Percentiles rank a stretch among this genome's conserved stretches.
Evolutionary conservation across 2,797 vertebrate genomes (phyloP).

Genomic region (Cirrhinus molitorella): DNA sequence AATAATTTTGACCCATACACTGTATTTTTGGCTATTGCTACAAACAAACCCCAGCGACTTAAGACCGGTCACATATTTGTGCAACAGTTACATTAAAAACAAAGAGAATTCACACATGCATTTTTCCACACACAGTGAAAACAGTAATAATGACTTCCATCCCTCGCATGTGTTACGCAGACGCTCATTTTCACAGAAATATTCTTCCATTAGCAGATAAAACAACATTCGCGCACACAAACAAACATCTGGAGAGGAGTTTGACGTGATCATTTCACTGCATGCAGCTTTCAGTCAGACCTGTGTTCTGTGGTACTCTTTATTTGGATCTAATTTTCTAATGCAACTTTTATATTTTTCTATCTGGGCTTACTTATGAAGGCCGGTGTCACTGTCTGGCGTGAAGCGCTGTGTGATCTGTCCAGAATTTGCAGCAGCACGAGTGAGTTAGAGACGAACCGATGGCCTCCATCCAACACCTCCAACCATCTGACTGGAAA

Average conservation of each 20-base stretch:
- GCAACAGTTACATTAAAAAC: background rate
- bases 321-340: background rate
- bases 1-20: no score
- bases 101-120: background rate
- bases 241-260: background rate
- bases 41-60: no score
- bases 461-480: background rate
- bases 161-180: slow-evolving; percentile 2
- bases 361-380: background rate
- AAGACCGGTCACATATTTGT: no score
- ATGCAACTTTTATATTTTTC: background rate
- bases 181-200: background rate
- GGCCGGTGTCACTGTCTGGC: no score
- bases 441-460: background rate
- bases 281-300: background rate
- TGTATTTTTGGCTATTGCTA: no score
- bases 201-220: background rate
- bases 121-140: background rate
- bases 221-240: no score
- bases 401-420: background rate
- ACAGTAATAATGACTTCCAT: background rate
- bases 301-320: background rate
- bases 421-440: background rate
- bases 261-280: background rate
- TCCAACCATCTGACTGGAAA: background rate